Percentiles rank a stretch among this genome's conserved stretches.
Conservation (phyloP, 2,113 vertebrate genomes). For the Oenanthe melanoleuca region DNA sequence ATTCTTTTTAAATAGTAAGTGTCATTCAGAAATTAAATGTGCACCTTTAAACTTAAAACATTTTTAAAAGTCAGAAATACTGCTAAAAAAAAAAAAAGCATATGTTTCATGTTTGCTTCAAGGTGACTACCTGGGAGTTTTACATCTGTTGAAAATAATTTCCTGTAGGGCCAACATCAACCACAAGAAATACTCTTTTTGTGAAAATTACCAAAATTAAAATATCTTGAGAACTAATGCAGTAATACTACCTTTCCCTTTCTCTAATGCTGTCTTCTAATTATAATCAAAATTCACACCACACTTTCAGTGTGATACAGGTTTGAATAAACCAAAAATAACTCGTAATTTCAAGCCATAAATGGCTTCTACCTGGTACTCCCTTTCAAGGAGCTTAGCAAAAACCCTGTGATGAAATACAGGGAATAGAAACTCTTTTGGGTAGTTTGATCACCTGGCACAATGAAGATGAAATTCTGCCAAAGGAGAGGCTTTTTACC, state of each 20-base stretch:
- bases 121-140: neutral
- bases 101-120: neutral
- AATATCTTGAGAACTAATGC: neutral
- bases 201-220: neutral
- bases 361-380: neutral
- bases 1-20: neutral
- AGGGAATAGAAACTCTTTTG: neutral
- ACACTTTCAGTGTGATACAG: neutral
- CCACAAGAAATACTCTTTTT: neutral
- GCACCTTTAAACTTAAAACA: neutral
- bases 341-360: neutral
- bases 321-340: neutral
- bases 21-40: neutral
- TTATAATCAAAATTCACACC: neutral
- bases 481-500: constrained; percentile 72
- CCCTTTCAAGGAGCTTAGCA: neutral
- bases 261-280: neutral
- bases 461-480: neutral
- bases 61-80: neutral
- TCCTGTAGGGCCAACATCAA: neutral
- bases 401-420: neutral
- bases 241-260: neutral
- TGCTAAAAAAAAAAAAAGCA: neutral
- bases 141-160: neutral
- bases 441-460: neutral